These are phyloP conservation scores for Pelobates cultripes DNA, from an alignment of 2,797 vertebrate species.

Conservation along the genomic window DNA sequence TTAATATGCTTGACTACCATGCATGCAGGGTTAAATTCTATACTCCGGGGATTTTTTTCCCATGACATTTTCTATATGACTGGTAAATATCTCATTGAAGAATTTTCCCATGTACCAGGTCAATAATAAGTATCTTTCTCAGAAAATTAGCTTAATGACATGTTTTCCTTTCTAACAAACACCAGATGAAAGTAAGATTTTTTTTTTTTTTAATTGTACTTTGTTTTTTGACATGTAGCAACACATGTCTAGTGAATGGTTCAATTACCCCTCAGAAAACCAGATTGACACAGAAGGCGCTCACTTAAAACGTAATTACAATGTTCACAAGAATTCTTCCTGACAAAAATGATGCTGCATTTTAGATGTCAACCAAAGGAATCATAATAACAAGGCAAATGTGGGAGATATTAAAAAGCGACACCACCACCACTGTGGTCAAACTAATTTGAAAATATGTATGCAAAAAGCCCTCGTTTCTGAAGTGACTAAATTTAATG, in stretches of 20 bases:
- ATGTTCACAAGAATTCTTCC: slow-evolving; percentile 37
- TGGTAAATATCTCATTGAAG: slow-evolving; percentile 8
- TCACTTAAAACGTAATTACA: slow-evolving; percentile 47
- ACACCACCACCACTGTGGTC: slow-evolving; percentile 9
- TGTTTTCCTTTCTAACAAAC: slow-evolving; percentile 55
- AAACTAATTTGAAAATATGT: slow-evolving; percentile 27
- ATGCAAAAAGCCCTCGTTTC: slow-evolving; percentile 6
- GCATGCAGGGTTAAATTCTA: background rate
- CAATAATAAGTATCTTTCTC: slow-evolving; percentile 42
- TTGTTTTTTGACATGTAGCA: slow-evolving; percentile 42
- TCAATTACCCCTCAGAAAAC: slow-evolving; percentile 42
- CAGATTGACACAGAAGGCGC: slow-evolving; percentile 43
- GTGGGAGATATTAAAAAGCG: slow-evolving; percentile 15
- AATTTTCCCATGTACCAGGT: slow-evolving; percentile 52
- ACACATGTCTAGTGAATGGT: slow-evolving; percentile 43
- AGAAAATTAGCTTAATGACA: slow-evolving; percentile 50
- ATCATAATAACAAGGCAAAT: slow-evolving; percentile 53
- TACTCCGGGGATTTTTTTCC: background rate
- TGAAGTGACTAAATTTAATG: background rate
- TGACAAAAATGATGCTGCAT: slow-evolving; percentile 30
- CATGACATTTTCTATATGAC: background rate
- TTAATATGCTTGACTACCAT: background rate
- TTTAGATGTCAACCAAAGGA: slow-evolving; percentile 45
- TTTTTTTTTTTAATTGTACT: slow-evolving; percentile 14
- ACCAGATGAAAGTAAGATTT: slow-evolving; percentile 44